Base-by-base conservation (phyloP, 1,140 invertebrate genomes). In the Oreohelix idahoensis region DNA sequence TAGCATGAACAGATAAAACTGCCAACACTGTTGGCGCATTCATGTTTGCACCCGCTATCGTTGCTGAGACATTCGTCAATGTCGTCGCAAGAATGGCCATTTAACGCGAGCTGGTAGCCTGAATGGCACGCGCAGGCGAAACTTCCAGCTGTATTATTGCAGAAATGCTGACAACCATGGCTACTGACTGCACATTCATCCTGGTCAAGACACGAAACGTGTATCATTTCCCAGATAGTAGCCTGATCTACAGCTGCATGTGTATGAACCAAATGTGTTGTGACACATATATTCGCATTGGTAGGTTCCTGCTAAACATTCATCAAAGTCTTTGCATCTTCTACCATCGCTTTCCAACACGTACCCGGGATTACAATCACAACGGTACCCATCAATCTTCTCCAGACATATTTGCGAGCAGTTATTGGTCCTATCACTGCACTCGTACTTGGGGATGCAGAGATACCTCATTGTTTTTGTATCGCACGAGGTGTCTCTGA, bases 31-130 rank as follows among this genome's bases (percentile, higher is more conserved):
- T 70, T 66, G 5, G 1, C 11, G 20, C 71, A 73, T 0, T 1
- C 20, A 8, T 73, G 71, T 38, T 73, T 13, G 42, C 71, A 73
- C 2, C 20, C 29, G 11, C 26, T 73, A 20, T 42, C 38, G 23
- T n/a, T 58, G 53, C 20, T 58, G 53, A 5, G 5, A 29, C 79
- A 80, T 70, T 80, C 79, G 29, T 80, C 15, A 29, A 70, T 36
- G n/a, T 80, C 79, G 10, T 49, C 0, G 38, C 79, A 80, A 0
- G 45, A 35, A 17, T 38, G 0, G 45, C 13, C 4, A 32, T 70
- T 26, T 29, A 38, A 35, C 23, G 1, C 63, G 4, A 66, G 32
- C 4, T 38, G 26, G 39, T 42, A 63, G 0, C 36, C 36, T 29
- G 35, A 5, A 39, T 36, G 35, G 29, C 79, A 63, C n/a, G 29